phyloP scores from a whole-genome alignment of 1,140 invertebrate genomes.

The Drosophila pseudoobscura region DNA sequence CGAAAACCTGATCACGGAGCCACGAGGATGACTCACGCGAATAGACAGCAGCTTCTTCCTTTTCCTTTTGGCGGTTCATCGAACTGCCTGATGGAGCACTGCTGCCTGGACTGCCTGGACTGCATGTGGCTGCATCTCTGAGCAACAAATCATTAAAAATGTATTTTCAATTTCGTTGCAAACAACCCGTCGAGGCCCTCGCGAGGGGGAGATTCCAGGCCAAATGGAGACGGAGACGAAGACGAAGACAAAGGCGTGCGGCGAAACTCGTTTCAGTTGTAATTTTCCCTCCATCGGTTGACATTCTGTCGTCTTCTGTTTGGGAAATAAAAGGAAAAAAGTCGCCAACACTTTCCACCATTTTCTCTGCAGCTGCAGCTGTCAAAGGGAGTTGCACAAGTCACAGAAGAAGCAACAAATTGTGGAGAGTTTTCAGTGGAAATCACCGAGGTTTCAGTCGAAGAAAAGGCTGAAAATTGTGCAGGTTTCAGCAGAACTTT shows the following conservation, averaged over 20 bases:
- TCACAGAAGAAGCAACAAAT: too few species aligned
- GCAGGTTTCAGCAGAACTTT: too few species aligned
- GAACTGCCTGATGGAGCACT: slow-evolving; percentile 16
- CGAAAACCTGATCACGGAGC: background rate
- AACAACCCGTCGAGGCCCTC: slow-evolving; percentile 13
- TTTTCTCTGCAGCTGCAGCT: slow-evolving; percentile 20
- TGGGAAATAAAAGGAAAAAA: too few species aligned
- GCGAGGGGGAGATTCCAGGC: slow-evolving; percentile 2
- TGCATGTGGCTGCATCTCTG: slow-evolving; percentile 39
- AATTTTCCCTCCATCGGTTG: slow-evolving; percentile 43
- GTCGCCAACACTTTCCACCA: slow-evolving; percentile 44
- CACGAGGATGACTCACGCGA: slow-evolving; percentile 1
- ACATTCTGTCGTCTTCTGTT: slow-evolving; percentile 42
- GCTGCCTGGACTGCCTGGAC: background rate
- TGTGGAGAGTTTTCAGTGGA: too few species aligned
- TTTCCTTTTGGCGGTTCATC: slow-evolving; percentile 26
- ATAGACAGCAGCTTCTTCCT: background rate
- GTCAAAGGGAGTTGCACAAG: slow-evolving; percentile 7
- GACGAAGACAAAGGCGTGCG: slow-evolving; percentile 1
- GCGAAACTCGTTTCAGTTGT: slow-evolving; percentile 41
- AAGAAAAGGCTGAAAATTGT: too few species aligned
- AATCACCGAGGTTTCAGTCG: too few species aligned
- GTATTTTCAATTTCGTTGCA: slow-evolving; percentile 71
- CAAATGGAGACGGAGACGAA: slow-evolving; percentile 1
- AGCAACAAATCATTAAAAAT: slow-evolving; percentile 75